phyloP scores from a whole-genome alignment of 2,113 vertebrate genomes.

The Callorhinus ursinus region DNA sequence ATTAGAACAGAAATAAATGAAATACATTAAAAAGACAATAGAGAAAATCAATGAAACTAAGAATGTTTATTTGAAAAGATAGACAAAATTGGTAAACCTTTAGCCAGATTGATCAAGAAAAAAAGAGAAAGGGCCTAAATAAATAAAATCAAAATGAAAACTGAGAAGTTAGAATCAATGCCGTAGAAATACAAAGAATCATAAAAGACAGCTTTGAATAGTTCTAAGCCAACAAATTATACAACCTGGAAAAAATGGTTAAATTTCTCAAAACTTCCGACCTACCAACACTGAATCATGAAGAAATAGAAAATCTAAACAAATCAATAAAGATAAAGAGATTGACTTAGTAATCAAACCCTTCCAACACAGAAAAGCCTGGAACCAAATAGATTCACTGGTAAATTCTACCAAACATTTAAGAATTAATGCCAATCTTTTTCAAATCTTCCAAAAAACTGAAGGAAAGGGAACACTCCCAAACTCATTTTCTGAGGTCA shows the following conservation, averaged over 20 bases:
- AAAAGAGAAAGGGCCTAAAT: background rate
- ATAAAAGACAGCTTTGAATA: background rate
- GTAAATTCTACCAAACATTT: background rate
- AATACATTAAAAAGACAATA: background rate
- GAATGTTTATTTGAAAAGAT: background rate
- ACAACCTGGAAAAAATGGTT: background rate
- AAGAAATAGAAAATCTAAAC: background rate
- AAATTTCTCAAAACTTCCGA: background rate
- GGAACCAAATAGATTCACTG: background rate
- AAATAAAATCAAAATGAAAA: background rate
- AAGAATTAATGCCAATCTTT: background rate
- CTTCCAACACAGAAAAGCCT: background rate
- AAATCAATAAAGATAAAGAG: background rate
- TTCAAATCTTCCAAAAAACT: background rate
- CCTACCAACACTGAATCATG: background rate
- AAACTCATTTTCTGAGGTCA: background rate
- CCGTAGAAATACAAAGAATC: background rate
- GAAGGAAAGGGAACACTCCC: background rate
- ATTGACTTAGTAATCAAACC: background rate
- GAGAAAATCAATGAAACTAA: background rate
- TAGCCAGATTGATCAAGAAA: background rate
- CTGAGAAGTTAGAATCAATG: background rate
- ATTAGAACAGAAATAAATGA: background rate
- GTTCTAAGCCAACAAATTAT: background rate
- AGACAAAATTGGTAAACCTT: background rate